A percentile compares a stretch with the other conserved stretches of the same genome.
Conservation (phyloP, 2,113 vertebrate species). For the Brachyhypopomus gauderio region DNA sequence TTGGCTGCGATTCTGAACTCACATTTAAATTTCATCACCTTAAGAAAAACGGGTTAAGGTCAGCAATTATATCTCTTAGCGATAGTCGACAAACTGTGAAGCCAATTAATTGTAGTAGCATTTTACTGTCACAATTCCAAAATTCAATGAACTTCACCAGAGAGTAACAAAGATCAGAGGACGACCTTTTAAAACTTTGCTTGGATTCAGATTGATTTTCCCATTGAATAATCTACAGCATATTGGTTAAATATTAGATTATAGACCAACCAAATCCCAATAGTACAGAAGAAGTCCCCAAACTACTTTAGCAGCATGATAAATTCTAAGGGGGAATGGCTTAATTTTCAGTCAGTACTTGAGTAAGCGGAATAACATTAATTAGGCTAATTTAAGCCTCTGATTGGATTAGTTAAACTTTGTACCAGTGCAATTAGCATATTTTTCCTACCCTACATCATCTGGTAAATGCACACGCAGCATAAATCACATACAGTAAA, state of each 20-base stretch:
- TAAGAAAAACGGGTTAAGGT: conserved; percentile 4
- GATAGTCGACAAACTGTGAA: neutral
- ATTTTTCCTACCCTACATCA: neutral
- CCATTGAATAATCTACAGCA: neutral
- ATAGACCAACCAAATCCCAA: neutral
- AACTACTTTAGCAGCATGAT: neutral
- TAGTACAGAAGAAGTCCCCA: neutral
- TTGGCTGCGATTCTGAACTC: neutral
- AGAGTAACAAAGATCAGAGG: neutral
- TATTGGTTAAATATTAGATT: no score
- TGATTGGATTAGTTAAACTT: conserved; percentile 41
- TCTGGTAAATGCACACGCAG: neutral
- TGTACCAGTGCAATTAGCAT: conserved; percentile 21
- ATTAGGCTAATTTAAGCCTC: conserved; percentile 32
- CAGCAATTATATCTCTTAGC: conserved; percentile 1
- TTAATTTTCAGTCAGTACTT: conserved; percentile 5
- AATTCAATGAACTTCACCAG: conserved; percentile 28
- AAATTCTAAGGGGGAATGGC: neutral
- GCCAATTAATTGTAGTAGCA: neutral
- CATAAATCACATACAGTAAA: neutral
- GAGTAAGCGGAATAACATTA: conserved; percentile 4
- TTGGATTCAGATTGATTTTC: conserved; percentile 35
- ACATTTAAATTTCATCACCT: neutral
- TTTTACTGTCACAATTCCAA: conserved; percentile 35
- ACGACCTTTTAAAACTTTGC: conserved; percentile 37